These are phyloP conservation scores for Hiodon alosoides DNA, from an alignment of 2,113 vertebrate species.

Conservation along the genomic window DNA sequence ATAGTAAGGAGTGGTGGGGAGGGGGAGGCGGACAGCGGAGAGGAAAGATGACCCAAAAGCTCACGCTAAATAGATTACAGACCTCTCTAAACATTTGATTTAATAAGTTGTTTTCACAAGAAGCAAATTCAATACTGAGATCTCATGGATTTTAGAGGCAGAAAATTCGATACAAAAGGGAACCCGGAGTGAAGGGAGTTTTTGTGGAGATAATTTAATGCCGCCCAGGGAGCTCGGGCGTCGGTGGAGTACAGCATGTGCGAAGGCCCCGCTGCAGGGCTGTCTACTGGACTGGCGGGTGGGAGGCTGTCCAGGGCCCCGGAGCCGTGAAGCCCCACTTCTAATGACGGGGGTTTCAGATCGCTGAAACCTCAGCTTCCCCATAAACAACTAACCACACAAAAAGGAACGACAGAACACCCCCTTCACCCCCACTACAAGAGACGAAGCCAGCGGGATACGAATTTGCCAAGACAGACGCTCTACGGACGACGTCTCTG, in stretches of 20 bases:
- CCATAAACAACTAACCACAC: too few species aligned
- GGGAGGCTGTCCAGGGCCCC: slow-evolving; percentile 25
- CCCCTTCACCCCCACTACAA: neutral
- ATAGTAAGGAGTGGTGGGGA: slow-evolving; percentile 16
- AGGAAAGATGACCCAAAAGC: slow-evolving; percentile 22
- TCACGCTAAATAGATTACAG: slow-evolving; percentile 47
- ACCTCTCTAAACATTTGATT: slow-evolving; percentile 53
- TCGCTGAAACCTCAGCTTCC: slow-evolving; percentile 7
- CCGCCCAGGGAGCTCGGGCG: slow-evolving; percentile 29
- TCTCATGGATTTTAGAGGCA: slow-evolving; percentile 45
- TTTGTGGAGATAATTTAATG: slow-evolving; percentile 40
- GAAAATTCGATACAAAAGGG: slow-evolving; percentile 42
- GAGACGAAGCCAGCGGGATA: too few species aligned
- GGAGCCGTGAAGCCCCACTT: slow-evolving; percentile 10
- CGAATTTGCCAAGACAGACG: too few species aligned
- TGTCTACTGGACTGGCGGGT: slow-evolving; percentile 35
- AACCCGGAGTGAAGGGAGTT: neutral
- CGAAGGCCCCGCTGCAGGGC: slow-evolving; percentile 32
- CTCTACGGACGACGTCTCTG: neutral
- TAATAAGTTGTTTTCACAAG: slow-evolving; percentile 55
- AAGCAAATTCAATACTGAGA: slow-evolving; percentile 49
- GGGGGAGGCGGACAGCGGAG: neutral
- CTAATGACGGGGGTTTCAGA: neutral
- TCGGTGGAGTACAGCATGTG: slow-evolving; percentile 28
- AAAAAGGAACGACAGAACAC: neutral